Base-by-base conservation (phyloP, 1,140 invertebrate genomes). In the Caerostris extrusa region DNA sequence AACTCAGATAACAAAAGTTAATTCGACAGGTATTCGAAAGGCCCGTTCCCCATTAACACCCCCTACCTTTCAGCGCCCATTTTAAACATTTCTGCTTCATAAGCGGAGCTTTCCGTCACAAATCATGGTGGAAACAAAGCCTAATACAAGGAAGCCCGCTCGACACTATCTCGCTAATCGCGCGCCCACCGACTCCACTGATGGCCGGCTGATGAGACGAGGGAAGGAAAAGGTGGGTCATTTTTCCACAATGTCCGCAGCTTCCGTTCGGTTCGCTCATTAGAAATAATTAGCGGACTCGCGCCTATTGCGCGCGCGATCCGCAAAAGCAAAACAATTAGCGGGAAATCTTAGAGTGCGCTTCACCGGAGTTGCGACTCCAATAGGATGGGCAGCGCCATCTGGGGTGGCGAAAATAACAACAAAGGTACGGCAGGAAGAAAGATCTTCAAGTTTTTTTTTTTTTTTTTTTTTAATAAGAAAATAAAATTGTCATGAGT, bases 301-400 rank as follows among this genome's bases (percentile, higher is more conserved):
- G 82, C 81, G 91, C 91, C 77, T 86, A 92, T 92, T 92, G 61
- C 12, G 60, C 19, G 55, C 57, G 60, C 81, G 91, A 82, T 10
- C 69, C 69, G 86, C 91, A 92, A 92, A 92, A 92, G 91, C 91
- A 86, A 92, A 92, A 92, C 69, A 92, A 92, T 92, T 92, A 92
- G 91, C 61, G 82, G 81, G 81, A 92, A 92, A 92, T 92, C 90
- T 92, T 83, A 55, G 56, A 60, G 64, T 10, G 61, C 87, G 64
- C 61, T 69, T 34, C 53, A 69, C 58, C 57, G 87, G 14, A 55
- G 64, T 69, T 14, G 64, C 7, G 64, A 57, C 55, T 61, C 17
- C n/a, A 82, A 91, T 69, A 19, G 34, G 56, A 81, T 82, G n/a
- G 56, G n/a, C 50, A 67, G 85, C 83, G 92, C 92, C 92, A 93